phyloP scores from a whole-genome alignment of 1,140 invertebrate species.

The Spodoptera frugiperda region DNA sequence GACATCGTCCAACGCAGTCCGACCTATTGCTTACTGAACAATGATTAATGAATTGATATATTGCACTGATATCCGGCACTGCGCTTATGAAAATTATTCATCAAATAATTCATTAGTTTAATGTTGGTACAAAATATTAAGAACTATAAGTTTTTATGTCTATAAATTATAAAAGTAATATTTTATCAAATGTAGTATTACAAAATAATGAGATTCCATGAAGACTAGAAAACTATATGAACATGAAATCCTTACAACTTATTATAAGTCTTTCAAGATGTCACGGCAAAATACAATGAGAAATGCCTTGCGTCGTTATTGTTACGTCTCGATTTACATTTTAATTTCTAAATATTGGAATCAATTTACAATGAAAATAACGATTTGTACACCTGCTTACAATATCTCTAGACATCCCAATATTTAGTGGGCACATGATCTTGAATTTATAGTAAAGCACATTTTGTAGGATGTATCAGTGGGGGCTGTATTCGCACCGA shows the following conservation, averaged over 20 bases:
- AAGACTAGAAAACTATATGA: slow-evolving; percentile 85
- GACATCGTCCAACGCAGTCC: slow-evolving; percentile 37
- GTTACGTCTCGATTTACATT: slow-evolving; percentile 66
- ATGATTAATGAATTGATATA: slow-evolving; percentile 48
- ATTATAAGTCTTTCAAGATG: slow-evolving; percentile 84
- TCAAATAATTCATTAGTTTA: slow-evolving; percentile 48
- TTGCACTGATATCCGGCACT: slow-evolving; percentile 57
- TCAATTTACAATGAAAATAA: slow-evolving; percentile 79
- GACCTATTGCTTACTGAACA: slow-evolving; percentile 45
- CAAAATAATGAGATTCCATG: slow-evolving; percentile 84
- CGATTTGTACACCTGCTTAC: slow-evolving; percentile 82
- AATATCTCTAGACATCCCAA: slow-evolving; percentile 79
- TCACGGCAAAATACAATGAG: slow-evolving; percentile 78
- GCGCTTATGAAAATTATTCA: slow-evolving; percentile 52
- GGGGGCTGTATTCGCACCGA: slow-evolving; percentile 62
- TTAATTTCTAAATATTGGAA: slow-evolving; percentile 82
- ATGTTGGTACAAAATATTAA: slow-evolving; percentile 60
- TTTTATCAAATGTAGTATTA: slow-evolving; percentile 70
- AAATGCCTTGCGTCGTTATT: slow-evolving; percentile 78
- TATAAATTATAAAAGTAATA: slow-evolving; percentile 59
- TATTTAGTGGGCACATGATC: slow-evolving; percentile 72
- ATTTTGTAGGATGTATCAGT: slow-evolving; percentile 59
- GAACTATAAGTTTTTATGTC: slow-evolving; percentile 58
- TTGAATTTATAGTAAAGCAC: slow-evolving; percentile 68
- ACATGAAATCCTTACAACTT: slow-evolving; percentile 83